phyloP scores from a whole-genome alignment of 2,113 vertebrate genomes.

The Atlantisia rogersi region DNA sequence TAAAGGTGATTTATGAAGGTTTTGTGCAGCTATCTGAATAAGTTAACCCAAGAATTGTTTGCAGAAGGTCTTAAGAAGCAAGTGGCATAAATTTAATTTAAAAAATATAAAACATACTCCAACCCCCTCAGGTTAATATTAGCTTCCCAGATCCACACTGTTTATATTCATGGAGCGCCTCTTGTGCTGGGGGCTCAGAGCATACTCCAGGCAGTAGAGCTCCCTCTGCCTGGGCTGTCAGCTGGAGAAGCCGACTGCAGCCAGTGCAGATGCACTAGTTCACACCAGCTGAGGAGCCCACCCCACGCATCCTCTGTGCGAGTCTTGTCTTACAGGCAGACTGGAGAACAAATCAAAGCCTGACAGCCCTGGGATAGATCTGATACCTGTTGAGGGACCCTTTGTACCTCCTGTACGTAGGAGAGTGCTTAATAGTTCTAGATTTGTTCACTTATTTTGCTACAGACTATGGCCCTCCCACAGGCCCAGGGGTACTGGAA shows the following conservation, averaged over 20 bases:
- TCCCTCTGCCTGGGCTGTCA: not conserved
- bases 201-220: not conserved
- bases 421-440: not conserved
- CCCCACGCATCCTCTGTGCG: fast-evolving
- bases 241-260: not conserved
- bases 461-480: not conserved
- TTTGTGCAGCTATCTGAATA: not conserved
- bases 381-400: not conserved
- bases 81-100: not conserved
- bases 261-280: not conserved
- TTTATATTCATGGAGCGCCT: not conserved
- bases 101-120: not conserved
- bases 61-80: not conserved
- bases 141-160: not conserved
- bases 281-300: not conserved
- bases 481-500: not conserved
- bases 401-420: not conserved
- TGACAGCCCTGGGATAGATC: not conserved
- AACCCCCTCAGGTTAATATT: not conserved
- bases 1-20: constrained; percentile 21
- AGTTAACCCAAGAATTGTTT: not conserved
- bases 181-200: not conserved
- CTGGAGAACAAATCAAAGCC: not conserved
- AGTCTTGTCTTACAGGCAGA: not conserved
- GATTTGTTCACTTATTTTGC: not conserved